A percentile compares a stretch with the other conserved stretches of the same genome.
These are phyloP conservation scores for Nixonia krombeini DNA, from an alignment of 1,140 invertebrate species.

Conservation along the genomic window DNA sequence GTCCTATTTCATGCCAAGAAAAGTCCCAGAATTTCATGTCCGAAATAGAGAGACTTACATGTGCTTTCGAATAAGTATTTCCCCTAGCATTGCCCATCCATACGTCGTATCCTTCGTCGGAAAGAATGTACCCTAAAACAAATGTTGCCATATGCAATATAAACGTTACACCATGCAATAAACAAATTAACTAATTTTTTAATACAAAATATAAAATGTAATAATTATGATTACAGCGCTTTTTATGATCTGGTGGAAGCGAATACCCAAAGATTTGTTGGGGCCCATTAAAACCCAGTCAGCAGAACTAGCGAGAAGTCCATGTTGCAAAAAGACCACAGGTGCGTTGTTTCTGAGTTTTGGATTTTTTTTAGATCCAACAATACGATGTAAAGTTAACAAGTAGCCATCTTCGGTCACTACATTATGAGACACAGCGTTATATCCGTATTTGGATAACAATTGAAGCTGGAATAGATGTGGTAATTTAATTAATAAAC, in stretches of 20 bases:
- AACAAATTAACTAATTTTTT: no score
- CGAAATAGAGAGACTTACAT: constrained; percentile 72
- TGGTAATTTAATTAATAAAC: not conserved
- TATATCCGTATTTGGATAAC: constrained; percentile 74
- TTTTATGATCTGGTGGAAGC: constrained; percentile 5
- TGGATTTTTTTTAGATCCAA: constrained; percentile 64
- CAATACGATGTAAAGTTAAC: constrained; percentile 74
- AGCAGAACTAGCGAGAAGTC: constrained; percentile 80
- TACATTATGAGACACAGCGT: constrained; percentile 70
- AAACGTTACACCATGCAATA: no score
- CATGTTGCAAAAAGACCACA: constrained; percentile 81
- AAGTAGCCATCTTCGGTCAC: constrained; percentile 75
- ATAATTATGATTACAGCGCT: no score
- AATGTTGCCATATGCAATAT: not conserved
- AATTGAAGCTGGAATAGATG: constrained; percentile 70
- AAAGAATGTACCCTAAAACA: constrained; percentile 64
- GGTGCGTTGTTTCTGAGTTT: constrained; percentile 19
- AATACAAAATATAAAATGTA: no score
- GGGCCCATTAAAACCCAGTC: constrained; percentile 82
- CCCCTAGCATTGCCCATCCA: constrained; percentile 82
- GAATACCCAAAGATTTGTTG: constrained; percentile 73
- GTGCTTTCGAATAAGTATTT: constrained; percentile 77
- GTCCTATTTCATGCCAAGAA: constrained; percentile 78
- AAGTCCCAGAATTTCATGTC: constrained; percentile 74
- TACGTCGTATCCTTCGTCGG: constrained; percentile 79